Evolutionary conservation across 2,888 invertebrate genomes (phyloP).

Genomic region (Tetramorium bicarinatum): DNA sequence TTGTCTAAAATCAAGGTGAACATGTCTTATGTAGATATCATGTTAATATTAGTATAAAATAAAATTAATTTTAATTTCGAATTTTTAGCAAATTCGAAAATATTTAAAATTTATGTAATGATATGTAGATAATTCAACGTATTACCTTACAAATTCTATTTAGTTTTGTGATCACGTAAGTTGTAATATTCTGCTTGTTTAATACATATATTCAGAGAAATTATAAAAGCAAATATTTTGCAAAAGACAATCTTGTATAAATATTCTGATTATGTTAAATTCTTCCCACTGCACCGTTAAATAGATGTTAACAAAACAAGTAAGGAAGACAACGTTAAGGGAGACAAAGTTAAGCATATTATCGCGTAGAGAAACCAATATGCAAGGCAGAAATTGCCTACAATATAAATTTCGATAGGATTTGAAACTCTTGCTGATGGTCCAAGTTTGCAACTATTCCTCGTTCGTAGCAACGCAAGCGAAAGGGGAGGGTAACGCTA

Average conservation of each 20-base stretch:
- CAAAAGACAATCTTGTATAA: background rate
- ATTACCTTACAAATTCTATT: background rate
- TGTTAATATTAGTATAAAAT: background rate
- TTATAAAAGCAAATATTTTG: background rate
- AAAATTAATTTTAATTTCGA: background rate
- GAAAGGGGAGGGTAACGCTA: constrained; percentile 5
- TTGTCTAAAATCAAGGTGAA: background rate
- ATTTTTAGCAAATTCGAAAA: background rate
- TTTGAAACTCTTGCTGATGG: constrained; percentile 30
- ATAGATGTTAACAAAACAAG: background rate
- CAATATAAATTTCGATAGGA: constrained; percentile 38
- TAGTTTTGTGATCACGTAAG: background rate
- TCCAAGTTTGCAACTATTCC: constrained; percentile 44
- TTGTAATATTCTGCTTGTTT: background rate
- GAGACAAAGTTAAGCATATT: background rate
- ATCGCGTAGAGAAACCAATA: background rate
- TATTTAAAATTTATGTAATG: background rate
- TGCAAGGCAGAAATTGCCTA: background rate
- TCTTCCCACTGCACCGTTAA: background rate
- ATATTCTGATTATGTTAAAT: background rate
- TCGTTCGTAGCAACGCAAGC: constrained; percentile 13
- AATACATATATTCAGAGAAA: no score
- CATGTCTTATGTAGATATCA: background rate
- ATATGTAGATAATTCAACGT: background rate
- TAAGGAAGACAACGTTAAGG: background rate